phyloP scores from a whole-genome alignment of 2,113 vertebrate species.

The Potamarius usumacintae region DNA sequence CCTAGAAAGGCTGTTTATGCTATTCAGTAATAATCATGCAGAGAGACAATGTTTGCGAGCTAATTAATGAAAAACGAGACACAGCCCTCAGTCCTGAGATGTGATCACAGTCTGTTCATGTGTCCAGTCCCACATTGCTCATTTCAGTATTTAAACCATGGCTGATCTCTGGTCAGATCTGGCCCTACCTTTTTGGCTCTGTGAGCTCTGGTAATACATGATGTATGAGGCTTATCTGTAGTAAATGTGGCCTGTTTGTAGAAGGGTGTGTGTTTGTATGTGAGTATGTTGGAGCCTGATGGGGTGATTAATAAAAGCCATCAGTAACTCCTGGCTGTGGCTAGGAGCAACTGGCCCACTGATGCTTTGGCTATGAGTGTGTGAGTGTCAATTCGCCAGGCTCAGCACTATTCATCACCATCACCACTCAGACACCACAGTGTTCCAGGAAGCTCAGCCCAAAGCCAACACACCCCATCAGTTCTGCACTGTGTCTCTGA shows the following conservation, averaged over 20 bases:
- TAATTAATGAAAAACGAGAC: not conserved
- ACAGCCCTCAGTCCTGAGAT: not conserved
- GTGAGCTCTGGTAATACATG: conserved; percentile 26
- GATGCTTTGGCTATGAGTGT: conserved; percentile 7
- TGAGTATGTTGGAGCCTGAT: conserved; percentile 49
- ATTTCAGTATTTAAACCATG: conserved; percentile 19
- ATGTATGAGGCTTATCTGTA: conserved; percentile 48
- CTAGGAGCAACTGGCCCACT: conserved; percentile 25
- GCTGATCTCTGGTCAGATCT: conserved; percentile 9
- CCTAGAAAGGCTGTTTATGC: conserved; percentile 11
- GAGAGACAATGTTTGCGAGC: not conserved
- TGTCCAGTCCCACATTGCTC: conserved; percentile 21
- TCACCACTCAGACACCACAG: conserved; percentile 14
- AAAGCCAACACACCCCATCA: conserved; percentile 29
- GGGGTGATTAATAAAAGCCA: conserved; percentile 63
- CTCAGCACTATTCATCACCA: conserved; percentile 51
- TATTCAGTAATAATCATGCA: not conserved
- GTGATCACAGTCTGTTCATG: conserved; percentile 11
- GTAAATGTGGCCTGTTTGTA: conserved; percentile 39
- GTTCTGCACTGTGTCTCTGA: not conserved
- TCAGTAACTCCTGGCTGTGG: conserved; percentile 56
- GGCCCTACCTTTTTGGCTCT: conserved; percentile 18
- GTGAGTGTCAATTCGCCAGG: conserved; percentile 42
- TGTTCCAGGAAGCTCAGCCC: conserved; percentile 16
- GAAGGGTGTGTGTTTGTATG: conserved; percentile 39